phyloP scores from a whole-genome alignment of 1,140 invertebrate genomes.

The Drosophila prosaltans region DNA sequence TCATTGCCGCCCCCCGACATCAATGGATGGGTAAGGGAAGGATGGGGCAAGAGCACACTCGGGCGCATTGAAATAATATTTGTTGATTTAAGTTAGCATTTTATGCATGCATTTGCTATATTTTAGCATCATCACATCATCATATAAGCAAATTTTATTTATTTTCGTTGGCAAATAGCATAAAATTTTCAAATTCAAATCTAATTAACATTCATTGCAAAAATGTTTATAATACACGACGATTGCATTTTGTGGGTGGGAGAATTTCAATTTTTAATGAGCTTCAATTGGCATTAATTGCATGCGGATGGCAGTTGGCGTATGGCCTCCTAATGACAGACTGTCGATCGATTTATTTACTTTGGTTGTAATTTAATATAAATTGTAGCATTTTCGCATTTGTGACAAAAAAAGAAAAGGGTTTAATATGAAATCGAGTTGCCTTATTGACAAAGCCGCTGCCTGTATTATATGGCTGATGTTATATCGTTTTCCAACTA shows the following conservation, averaged over 20 bases:
- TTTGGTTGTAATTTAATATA: constrained; percentile 36
- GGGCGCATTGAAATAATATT: constrained; percentile 66
- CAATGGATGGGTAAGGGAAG: background rate
- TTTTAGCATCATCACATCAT: constrained; percentile 23
- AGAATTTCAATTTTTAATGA: constrained; percentile 72
- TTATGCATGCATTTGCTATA: constrained; percentile 45
- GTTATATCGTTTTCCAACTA: constrained; percentile 60
- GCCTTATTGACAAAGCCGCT: constrained; percentile 54
- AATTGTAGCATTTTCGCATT: constrained; percentile 34
- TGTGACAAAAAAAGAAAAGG: background rate
- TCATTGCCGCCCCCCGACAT: background rate
- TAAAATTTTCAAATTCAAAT: constrained; percentile 67
- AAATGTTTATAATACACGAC: constrained; percentile 49
- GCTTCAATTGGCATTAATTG: constrained; percentile 72
- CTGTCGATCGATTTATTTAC: background rate
- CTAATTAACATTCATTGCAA: constrained; percentile 69
- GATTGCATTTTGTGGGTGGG: constrained; percentile 14
- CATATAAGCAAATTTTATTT: constrained; percentile 37
- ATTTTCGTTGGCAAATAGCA: constrained; percentile 39
- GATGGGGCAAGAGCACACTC: too few species aligned
- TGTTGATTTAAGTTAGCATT: constrained; percentile 67
- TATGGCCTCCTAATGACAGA: constrained; percentile 7
- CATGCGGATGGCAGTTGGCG: constrained; percentile 22
- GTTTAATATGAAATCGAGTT: constrained; percentile 38
- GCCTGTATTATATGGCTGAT: constrained; percentile 20